Evolutionary conservation across 2,797 vertebrate genomes (phyloP), one percentile per base, ranked within the genome.

Genomic region (Antrozous pallidus): DNA sequence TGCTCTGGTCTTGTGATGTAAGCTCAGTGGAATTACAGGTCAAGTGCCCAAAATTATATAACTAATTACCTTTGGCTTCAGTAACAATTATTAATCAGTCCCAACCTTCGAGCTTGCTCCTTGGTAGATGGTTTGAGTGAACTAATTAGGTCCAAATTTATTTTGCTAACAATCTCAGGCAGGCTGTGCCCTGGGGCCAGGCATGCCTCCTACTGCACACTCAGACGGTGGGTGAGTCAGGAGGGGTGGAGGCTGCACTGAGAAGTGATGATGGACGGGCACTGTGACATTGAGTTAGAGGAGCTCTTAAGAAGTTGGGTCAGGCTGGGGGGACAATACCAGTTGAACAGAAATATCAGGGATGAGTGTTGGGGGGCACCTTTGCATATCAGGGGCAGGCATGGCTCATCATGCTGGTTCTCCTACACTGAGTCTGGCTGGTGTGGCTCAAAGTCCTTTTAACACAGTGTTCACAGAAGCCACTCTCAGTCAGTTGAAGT

Each of bases 361-460:
- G 54, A 28, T 0, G 2, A 0, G 28, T 0, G 33, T 14, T 14
- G 5, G 28, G 31, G 58, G 58, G 58, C 6, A 16, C 31, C 28
- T 16, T 16, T 12, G 3, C 26, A 40, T 8, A 36, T 26, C 16
- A 22, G 8, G 2, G 13, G 40, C 24, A 31, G 38, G 5, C 0
- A 0, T 0, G 3, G 36, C 9, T 14, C 6, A 4, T 5, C 1
- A 3, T 2, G 14, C 1, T 0, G 2, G 28, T 42, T 8, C 73
- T 22, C 40, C 24, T 3, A 47, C 38, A 3, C 0, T 0, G 22
- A 36, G 31, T 28, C 63, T 26, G 0, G 3, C 8, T 13, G 31
- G 33, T 22, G 47, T 20, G 56, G 47, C 33, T 91, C 49, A 3
- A 40, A 51, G 20, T 28, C 79, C 56, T 63, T 42, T 12, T 0